Evolutionary conservation across 2,113 vertebrate species (phyloP), one percentile per base, ranked within the genome.

Genomic region (Crypturellus undulatus): DNA sequence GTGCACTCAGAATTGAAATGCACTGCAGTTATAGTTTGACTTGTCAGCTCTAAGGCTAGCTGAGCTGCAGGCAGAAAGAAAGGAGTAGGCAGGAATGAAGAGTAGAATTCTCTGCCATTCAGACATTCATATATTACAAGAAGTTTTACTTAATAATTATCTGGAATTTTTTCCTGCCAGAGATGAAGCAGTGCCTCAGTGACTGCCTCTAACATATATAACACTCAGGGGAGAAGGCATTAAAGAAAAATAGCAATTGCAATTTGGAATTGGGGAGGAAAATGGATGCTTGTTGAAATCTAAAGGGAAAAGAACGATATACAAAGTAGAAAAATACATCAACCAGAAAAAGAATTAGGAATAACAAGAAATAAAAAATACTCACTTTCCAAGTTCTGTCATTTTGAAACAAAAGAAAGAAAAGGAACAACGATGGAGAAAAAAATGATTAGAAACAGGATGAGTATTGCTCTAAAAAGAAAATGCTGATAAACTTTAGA

Each of bases 1-100:
- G 2, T 63, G 75, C 49, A 80, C 18, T 90, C 52, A 72, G 81
- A 92, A 92, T 84, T 90, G 24, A 93, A 94, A 96, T 86, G 52
- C 64, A 84, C 3, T 36, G 28, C 9, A 60, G 34, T 51, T 90
- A n/a, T 70, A 38, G 25, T 91, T 79, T 0, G 0, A 36, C 54
- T 94, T 0, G 0, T 40, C 1, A 3, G 3, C 79, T 85, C 11
- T 51, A 76, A 62, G 32, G 16, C 38, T 82, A 10, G 0, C 21
- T 77, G 67, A 90, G 14, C 43, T 83, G 6, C 11, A 36, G 18
- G 30, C 69, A 67, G 52, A 77, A 62, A 36, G 5, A 75, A 2
- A 54, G 0, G 8, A 58, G 6, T 17, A 59, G 21, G 21, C 18
- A 62, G 30, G 25, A 30, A 51, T 28, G 38, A 71, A 71, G 26